phyloP scores from a whole-genome alignment of 2,113 vertebrate species.

The Bos taurus region DNA sequence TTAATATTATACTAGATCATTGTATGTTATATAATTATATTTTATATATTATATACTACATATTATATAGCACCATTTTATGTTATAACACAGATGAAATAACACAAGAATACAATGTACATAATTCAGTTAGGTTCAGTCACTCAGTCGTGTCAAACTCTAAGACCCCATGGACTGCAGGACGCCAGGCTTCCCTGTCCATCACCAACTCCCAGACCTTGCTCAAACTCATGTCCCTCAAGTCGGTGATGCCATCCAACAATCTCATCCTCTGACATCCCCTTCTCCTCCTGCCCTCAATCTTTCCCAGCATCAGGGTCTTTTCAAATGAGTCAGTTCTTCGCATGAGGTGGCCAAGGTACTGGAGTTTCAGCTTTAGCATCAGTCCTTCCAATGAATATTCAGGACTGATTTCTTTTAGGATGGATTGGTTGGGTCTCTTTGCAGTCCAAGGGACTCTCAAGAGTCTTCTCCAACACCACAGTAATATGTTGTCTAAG shows the following conservation, averaged over 20 bases:
- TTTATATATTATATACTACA: background rate
- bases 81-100: background rate
- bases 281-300: background rate
- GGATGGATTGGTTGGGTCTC: too few species aligned
- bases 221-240: background rate
- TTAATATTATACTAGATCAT: background rate
- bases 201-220: background rate
- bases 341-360: background rate
- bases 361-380: background rate
- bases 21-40: background rate
- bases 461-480: too few species aligned
- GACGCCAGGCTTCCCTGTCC: accelerated
- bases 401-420: background rate
- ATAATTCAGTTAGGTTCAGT: background rate
- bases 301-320: background rate
- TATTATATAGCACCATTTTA: background rate
- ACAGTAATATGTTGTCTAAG: background rate
- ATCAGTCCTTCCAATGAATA: background rate
- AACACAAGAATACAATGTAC: background rate
- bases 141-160: background rate
- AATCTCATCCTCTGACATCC: background rate
- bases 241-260: background rate
- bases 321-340: background rate
- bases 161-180: background rate
- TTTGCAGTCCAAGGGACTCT: too few species aligned